Percentiles rank a stretch among this genome's conserved stretches.
phyloP scores from a whole-genome alignment of 2,797 vertebrate species.

The Pitangus sulphuratus region DNA sequence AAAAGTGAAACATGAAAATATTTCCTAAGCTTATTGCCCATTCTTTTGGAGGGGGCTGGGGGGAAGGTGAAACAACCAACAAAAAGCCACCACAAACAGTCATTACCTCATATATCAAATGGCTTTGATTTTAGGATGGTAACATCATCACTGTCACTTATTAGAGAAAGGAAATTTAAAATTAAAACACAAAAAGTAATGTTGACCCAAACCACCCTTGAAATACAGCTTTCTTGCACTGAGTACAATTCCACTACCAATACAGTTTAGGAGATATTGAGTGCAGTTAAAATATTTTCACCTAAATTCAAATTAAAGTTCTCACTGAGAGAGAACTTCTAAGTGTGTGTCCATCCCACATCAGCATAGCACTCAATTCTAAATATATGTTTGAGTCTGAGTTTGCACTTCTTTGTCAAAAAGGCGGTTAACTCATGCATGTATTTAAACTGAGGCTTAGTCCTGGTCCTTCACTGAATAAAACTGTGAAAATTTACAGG shows the following conservation, averaged over 20 bases:
- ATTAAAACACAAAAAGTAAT: not conserved
- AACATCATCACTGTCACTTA: not conserved
- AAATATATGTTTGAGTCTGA: not conserved
- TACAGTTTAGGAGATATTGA: not conserved
- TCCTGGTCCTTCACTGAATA: not conserved
- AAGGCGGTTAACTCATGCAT: not conserved
- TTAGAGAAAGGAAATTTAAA: not conserved
- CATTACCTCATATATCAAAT: not conserved
- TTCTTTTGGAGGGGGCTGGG: not conserved
- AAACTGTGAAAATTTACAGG: not conserved
- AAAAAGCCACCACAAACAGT: not conserved
- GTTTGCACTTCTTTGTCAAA: not conserved
- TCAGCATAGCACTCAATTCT: not conserved
- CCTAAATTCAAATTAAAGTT: not conserved
- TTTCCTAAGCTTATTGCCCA: not conserved
- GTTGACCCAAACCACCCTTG: not conserved
- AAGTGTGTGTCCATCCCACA: not conserved
- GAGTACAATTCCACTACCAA: not conserved
- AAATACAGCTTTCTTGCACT: not conserved
- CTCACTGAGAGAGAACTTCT: not conserved
- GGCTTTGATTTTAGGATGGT: not conserved
- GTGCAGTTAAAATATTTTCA: slow-evolving; percentile 16
- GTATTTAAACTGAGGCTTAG: not conserved
- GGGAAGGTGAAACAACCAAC: too few species aligned
- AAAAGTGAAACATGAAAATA: not conserved